These are phyloP conservation scores for Aleiodes testaceus DNA, from an alignment of 2,888 invertebrate genomes.

Conservation along the genomic window DNA sequence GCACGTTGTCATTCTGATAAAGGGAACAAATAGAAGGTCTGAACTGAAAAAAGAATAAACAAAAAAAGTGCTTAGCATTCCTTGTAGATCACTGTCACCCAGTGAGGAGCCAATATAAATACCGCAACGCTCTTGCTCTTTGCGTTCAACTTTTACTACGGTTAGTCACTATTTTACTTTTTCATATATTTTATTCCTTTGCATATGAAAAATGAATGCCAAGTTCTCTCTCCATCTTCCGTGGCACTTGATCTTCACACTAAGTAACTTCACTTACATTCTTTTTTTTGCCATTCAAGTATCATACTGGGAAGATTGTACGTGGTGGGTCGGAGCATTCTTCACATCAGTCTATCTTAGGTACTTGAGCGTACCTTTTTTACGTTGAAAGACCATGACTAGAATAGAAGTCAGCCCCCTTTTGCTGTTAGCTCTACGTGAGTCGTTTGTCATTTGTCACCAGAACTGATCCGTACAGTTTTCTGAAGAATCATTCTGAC, in stretches of 20 bases:
- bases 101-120: conserved; percentile 72
- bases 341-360: conserved; percentile 49
- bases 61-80: conserved; percentile 61
- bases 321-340: conserved; percentile 56
- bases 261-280: conserved; percentile 12
- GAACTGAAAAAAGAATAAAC: conserved; percentile 3
- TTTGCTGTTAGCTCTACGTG: conserved; percentile 26
- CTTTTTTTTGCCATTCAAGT: conserved; percentile 7
- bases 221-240: background rate
- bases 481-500: conserved; percentile 33
- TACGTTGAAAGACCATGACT: conserved; percentile 37
- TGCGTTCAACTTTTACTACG: conserved; percentile 41
- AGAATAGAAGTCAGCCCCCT: conserved; percentile 21
- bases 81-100: conserved; percentile 72
- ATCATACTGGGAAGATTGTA: conserved; percentile 50
- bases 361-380: conserved; percentile 39
- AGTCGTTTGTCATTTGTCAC: conserved; percentile 55
- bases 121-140: conserved; percentile 64
- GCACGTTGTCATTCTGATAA: conserved; percentile 37
- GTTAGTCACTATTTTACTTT: conserved; percentile 32
- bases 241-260: conserved; percentile 42
- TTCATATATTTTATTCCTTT: conserved; percentile 28
- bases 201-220: conserved; percentile 33
- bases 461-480: conserved; percentile 26
- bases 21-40: conserved; percentile 32